Percentiles rank a stretch among this genome's conserved stretches.
phyloP scores from a whole-genome alignment of 1,140 invertebrate species.

The Drosophila gunungcola region DNA sequence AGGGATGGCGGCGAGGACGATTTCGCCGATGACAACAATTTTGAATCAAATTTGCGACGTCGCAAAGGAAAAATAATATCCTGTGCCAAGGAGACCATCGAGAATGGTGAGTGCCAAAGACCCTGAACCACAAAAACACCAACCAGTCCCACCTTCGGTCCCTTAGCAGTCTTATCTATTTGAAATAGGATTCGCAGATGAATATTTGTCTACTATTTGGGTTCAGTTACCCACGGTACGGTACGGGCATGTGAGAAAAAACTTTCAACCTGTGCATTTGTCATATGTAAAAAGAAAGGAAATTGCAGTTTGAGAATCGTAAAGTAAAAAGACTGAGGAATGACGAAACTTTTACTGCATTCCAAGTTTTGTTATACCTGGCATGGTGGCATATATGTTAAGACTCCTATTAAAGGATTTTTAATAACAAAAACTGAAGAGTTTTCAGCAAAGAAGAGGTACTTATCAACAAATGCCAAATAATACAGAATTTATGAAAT shows the following conservation, averaged over 20 bases:
- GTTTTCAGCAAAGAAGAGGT: no score
- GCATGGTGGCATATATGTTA: no score
- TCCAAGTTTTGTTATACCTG: neutral
- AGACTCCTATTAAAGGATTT: no score
- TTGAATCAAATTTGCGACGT: constrained; percentile 84
- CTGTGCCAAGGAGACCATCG: constrained; percentile 85
- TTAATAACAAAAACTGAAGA: no score
- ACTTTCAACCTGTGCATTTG: constrained; percentile 21
- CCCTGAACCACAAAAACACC: constrained; percentile 1
- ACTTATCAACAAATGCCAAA: no score
- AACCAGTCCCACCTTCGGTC: neutral
- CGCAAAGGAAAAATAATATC: constrained; percentile 85
- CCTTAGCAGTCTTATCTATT: constrained; percentile 3
- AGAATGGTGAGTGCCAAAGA: constrained; percentile 73
- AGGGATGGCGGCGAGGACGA: constrained; percentile 65
- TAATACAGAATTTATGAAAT: no score
- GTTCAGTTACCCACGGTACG: neutral
- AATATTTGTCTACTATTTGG: constrained; percentile 34
- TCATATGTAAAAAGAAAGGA: neutral
- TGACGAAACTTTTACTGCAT: neutral
- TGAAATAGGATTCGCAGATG: constrained; percentile 8
- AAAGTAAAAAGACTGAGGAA: neutral
- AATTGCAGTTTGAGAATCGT: neutral
- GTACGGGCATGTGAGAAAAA: neutral
- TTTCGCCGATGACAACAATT: constrained; percentile 82